A percentile compares a stretch with the other conserved stretches of the same genome.
These are phyloP conservation scores for Hycleus cichorii DNA, from an alignment of 1,140 invertebrate genomes.

Conservation along the genomic window DNA sequence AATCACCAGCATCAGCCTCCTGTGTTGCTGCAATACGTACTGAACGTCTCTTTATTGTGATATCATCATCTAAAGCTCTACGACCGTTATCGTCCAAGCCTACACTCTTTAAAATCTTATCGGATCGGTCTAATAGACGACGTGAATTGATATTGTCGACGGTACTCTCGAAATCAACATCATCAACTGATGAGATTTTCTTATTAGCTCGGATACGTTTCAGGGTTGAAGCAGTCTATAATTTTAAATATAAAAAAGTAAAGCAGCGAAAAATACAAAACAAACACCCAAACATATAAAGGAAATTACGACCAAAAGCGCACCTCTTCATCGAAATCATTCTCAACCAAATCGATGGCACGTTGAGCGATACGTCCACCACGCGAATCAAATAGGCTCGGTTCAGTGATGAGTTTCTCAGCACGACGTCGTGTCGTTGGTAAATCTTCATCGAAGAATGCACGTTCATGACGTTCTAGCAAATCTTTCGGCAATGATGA, in stretches of 20 bases:
- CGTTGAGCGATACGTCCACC: constrained; percentile 24
- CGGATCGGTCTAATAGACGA: constrained; percentile 45
- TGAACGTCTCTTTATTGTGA: constrained; percentile 40
- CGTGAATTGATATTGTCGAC: constrained; percentile 47
- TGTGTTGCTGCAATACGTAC: constrained; percentile 41
- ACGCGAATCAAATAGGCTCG: constrained; percentile 34
- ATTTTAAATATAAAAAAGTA: constrained; percentile 6
- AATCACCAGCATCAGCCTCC: constrained; percentile 32
- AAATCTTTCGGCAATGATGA: constrained; percentile 33
- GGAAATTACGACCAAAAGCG: constrained; percentile 20
- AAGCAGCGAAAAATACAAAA: neutral
- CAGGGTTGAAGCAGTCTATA: constrained; percentile 35
- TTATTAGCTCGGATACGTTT: constrained; percentile 46
- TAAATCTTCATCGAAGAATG: constrained; percentile 45
- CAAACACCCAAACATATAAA: neutral
- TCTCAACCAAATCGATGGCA: constrained; percentile 29
- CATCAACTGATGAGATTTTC: constrained; percentile 47
- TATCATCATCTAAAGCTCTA: constrained; percentile 41
- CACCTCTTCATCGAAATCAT: constrained; percentile 39
- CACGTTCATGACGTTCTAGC: constrained; percentile 45
- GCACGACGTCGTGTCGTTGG: constrained; percentile 32
- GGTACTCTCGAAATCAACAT: constrained; percentile 49
- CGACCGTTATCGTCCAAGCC: constrained; percentile 43
- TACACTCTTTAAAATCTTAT: constrained; percentile 52
- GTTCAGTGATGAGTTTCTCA: constrained; percentile 35